Percentiles rank a stretch among this genome's conserved stretches.
Conservation (phyloP, 2,888 invertebrate genomes). For the Sarcophaga caerulescens region DNA sequence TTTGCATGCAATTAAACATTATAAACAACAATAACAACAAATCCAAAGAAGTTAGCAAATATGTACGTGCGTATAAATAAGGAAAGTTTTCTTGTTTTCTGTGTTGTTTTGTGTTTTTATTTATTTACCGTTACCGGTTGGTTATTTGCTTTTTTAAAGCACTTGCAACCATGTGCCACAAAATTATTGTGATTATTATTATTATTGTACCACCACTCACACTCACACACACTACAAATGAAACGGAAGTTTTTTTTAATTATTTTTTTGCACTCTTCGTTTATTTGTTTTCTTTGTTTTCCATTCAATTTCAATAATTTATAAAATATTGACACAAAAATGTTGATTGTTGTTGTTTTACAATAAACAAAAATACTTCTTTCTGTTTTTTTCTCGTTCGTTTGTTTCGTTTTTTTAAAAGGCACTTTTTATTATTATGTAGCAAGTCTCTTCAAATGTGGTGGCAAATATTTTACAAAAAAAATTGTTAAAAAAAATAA, state of each 20-base stretch:
- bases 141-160: not conserved
- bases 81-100: not conserved
- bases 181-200: too few species aligned
- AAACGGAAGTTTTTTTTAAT: conserved; percentile 57
- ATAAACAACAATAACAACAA: not conserved
- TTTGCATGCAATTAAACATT: conserved; percentile 50
- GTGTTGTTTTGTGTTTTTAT: conserved; percentile 3
- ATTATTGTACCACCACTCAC: too few species aligned
- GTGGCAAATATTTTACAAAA: conserved; percentile 26
- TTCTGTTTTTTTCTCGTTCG: too few species aligned
- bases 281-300: not conserved
- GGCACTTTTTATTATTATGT: too few species aligned
- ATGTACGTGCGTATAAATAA: not conserved
- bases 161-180: not conserved
- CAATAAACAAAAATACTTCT: too few species aligned
- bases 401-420: not conserved
- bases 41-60: not conserved
- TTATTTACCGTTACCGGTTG: conserved; percentile 43
- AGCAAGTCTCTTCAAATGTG: too few species aligned
- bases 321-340: conserved; percentile 54
- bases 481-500: too few species aligned
- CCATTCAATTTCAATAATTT: conserved; percentile 47
- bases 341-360: conserved; percentile 21
- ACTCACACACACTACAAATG: not conserved
- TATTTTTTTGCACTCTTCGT: too few species aligned